Conservation (phyloP, 1,140 invertebrate species). For the Pogonognathellus flavescens region DNA sequence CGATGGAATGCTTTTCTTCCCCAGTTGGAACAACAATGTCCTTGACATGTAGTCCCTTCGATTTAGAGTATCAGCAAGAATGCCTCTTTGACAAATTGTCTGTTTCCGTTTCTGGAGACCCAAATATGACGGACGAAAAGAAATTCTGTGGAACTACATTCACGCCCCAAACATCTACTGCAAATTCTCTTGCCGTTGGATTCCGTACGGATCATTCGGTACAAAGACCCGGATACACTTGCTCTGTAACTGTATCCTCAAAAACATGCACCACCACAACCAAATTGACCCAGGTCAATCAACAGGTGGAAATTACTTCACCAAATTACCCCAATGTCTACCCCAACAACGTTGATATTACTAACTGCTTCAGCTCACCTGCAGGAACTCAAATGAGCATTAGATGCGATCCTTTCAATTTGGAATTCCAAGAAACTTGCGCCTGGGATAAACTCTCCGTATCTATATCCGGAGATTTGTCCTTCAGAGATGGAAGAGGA, state of each 20-base stretch:
- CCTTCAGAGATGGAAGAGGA: slow-evolving; percentile 19
- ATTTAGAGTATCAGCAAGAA: slow-evolving; percentile 11
- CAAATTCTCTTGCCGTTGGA: slow-evolving; percentile 31
- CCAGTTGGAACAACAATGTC: slow-evolving; percentile 40
- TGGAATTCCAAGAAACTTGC: slow-evolving; percentile 27
- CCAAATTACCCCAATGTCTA: slow-evolving; percentile 8
- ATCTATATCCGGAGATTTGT: slow-evolving; percentile 32
- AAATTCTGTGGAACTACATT: neutral
- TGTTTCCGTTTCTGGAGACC: slow-evolving; percentile 32
- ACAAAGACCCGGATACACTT: neutral
- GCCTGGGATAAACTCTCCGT: slow-evolving; percentile 33
- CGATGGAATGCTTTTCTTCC: slow-evolving; percentile 9
- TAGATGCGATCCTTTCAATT: slow-evolving; percentile 51
- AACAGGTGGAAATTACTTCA: neutral
- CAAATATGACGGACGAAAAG: neutral
- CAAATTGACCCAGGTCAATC: neutral
- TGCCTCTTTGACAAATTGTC: slow-evolving; percentile 50
- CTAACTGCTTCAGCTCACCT: neutral
- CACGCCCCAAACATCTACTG: neutral
- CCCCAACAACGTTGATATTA: neutral
- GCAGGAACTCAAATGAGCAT: slow-evolving; percentile 49
- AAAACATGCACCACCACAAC: neutral
- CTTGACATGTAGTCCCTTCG: slow-evolving; percentile 35
- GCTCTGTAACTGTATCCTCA: neutral
- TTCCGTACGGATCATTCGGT: slow-evolving; percentile 28